These are phyloP conservation scores for Leptinotarsa tumamoca DNA, from an alignment of 2,888 invertebrate species.

Conservation along the genomic window DNA sequence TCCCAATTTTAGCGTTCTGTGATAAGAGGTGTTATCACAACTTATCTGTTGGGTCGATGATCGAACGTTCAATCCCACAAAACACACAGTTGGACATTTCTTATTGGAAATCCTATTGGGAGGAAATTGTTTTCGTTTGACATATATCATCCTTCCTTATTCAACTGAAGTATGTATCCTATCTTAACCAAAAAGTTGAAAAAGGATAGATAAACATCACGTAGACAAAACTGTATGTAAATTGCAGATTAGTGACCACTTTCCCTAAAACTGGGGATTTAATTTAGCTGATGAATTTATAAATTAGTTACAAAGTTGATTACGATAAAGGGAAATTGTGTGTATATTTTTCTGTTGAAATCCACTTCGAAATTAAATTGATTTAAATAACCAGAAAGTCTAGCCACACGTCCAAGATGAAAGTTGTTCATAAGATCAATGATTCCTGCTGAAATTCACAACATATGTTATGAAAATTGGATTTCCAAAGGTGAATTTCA, in stretches of 20 bases:
- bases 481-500: conserved; percentile 35
- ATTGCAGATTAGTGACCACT: conserved; percentile 12
- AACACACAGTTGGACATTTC: no score
- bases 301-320: not conserved
- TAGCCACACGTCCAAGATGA: conserved; percentile 36
- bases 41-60: no score
- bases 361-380: not conserved
- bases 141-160: conserved; percentile 1
- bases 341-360: not conserved
- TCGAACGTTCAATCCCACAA: no score
- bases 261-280: not conserved
- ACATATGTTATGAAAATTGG: conserved; percentile 43
- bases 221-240: conserved; percentile 12
- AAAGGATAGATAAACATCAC: conserved; percentile 19
- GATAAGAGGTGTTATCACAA: no score
- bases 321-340: not conserved
- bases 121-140: no score
- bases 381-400: not conserved
- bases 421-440: conserved; percentile 46
- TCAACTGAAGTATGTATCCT: not conserved
- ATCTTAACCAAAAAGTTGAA: not conserved
- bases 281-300: not conserved
- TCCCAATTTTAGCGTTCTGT: no score
- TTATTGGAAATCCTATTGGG: no score
- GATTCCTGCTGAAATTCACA: conserved; percentile 43